These are phyloP conservation scores for Neria commutata DNA, from an alignment of 2,888 invertebrate species.

Conservation along the genomic window DNA sequence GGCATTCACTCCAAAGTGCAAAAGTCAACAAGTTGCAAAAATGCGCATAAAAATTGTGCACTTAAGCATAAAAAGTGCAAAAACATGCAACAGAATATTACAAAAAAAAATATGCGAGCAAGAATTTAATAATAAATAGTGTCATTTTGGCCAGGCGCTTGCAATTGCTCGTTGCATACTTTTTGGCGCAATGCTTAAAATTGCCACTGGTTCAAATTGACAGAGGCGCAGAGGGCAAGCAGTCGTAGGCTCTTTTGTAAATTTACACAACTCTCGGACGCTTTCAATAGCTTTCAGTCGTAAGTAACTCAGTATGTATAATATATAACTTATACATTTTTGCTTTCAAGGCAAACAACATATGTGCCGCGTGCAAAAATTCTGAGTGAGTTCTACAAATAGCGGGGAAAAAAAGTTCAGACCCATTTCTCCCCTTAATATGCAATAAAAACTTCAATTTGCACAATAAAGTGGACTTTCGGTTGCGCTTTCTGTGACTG, in stretches of 20 bases:
- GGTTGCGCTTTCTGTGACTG: too few species aligned
- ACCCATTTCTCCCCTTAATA: too few species aligned
- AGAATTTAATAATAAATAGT: not conserved
- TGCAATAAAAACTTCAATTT: too few species aligned
- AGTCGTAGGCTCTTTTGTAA: constrained; percentile 4
- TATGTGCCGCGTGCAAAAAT: too few species aligned
- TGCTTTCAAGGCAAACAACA: too few species aligned
- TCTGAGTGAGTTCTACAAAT: too few species aligned
- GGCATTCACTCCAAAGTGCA: too few species aligned
- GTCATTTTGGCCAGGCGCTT: not conserved
- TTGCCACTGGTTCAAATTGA: not conserved
- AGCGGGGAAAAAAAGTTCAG: too few species aligned
- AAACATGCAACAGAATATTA: not conserved
- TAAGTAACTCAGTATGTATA: not conserved
- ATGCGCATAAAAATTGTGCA: constrained; percentile 1
- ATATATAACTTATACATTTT: too few species aligned
- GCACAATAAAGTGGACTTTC: too few species aligned
- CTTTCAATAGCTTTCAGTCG: not conserved
- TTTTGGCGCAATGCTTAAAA: not conserved
- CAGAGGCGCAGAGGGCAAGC: not conserved
- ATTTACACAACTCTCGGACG: not conserved
- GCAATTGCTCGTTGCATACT: not conserved
- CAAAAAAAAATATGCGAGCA: not conserved
- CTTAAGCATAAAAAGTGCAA: not conserved
- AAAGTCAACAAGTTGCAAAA: not conserved